Evolutionary conservation across 2,797 vertebrate species (phyloP), one percentile per base, ranked within the genome.

Genomic region (Myoxocephalus aenaeus): DNA sequence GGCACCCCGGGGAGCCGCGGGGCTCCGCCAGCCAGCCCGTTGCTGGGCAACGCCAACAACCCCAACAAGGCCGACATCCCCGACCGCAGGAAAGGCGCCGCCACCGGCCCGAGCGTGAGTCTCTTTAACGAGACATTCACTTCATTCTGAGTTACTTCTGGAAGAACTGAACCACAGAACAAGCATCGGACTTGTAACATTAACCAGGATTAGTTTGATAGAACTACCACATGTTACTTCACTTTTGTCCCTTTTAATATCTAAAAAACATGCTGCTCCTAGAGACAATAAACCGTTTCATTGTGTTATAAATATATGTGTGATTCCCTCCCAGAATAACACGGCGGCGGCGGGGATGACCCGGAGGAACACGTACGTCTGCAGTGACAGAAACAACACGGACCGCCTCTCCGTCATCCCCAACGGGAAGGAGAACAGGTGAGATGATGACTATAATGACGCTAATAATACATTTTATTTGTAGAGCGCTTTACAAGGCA

Each of bases 401-500:
- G 98, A 99, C 79, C 96, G 97, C 25, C 98, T 99, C 67, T 97
- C 98, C 15, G 97, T 99, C 83, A 97, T 99, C 86, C 98, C 98
- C 84, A 99, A 99, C 62, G 98, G 98, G 91, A 99, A 98, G 82
- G 98, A 99, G 86, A 99, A 96, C 96, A 99, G 98, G 98, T 99
- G 95, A 34, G 34, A 34, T 34, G 34, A 34, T 34, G 34, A 34
- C 4, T 1, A 34, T 34, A 4, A 34, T 34, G 34, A 34, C 7
- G 34, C 3, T 4, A 5, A 32, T 27, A 27, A 27, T 27, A 32
- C 32, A 32, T 32, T 32, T 32, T 32, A 5, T 32, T 32, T 32
- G 32, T 32, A 32, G 32, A 5, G 32, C 32, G 32, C 32, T 32
- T 32, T 4, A 32, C 32, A 32, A 32, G 32, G 32, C 32, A 32